Evolutionary conservation across 2,113 vertebrate genomes (phyloP), one percentile per base, ranked within the genome.

Genomic region (Eclectus roratus): DNA sequence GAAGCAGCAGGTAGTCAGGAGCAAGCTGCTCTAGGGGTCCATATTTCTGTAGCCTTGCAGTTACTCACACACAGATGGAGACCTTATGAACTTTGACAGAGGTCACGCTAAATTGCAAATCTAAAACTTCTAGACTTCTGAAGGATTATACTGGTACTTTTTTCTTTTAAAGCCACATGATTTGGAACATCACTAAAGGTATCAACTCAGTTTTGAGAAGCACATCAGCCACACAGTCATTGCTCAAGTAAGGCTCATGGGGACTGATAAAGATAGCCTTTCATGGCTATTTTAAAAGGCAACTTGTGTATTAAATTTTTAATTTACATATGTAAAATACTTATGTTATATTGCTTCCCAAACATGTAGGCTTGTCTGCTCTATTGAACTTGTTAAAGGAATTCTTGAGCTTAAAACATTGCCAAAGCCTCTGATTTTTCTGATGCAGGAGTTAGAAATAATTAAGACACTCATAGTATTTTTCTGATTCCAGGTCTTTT

Each of bases 1-100:
- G 98, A 98, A 99, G 97, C 99, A 99, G 99, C 99, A 99, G 99
- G 99, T 98, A 99, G 99, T 98, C 99, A 96, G 98, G 98, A 98
- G 98, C 97, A 99, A 98, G 98, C 99, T 98, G 98, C 98, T 98
- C 97, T 97, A 93, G 98, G 98, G 98, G 98, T 99, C 98, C 98
- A 98, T 97, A 98, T 98, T 97, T 98, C 98, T 98, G 98, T 97
- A 98, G 98, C 98, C 97, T 97, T 92, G 95, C 97, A 88, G 93
- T 98, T 98, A 98, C 98, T 98, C 98, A 97, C 98, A 98, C 98
- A 98, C 99, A 99, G 98, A 99, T 99, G 99, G 98, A 98, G 98
- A 99, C 98, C 98, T 98, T 97, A 89, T 98, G 99, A 99, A 99
- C 99, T 99, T 97, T 98, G 98, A 95, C 98, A 98, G 98, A 98